Evolutionary conservation across 2,113 vertebrate species (phyloP), one percentile per base, ranked within the genome.

Genomic region (Isurus oxyrinchus): DNA sequence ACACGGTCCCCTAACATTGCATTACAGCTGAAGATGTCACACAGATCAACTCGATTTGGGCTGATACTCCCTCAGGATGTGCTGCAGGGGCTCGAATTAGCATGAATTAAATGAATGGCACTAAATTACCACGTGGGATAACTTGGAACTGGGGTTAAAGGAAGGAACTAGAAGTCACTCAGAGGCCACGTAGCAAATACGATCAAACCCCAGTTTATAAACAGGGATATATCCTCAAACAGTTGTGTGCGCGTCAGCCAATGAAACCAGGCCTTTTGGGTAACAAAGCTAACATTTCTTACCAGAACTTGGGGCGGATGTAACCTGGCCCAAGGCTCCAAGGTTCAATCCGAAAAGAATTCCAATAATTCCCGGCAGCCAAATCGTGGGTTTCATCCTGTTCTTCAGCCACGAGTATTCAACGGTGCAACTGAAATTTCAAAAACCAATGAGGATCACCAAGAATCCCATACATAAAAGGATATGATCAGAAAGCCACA

Each of bases 331-430:
- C 11, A 13, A 31, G 21, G 23, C 66, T 31, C 23, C 94, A 67
- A 69, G 67, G 49, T 44, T 95, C 63, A 95, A 44, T 95, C 61
- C 94, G 53, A 25, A 31, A 67, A 95, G 40, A 95, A 95, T 69
- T 95, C 94, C 94, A 16, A 72, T 72, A 53, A 72, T 69, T 31
- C 94, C 66, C 44, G 61, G 94, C 40, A 95, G 23, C 94, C 94
- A 95, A 53, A 95, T 69, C 44, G 40, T 53, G 4, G 19, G 94
- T 69, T 44, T 25, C 94, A 95, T 95, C n/a, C 11, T 95, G 40
- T 27, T 69, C 25, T 61, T 35, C 90, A 23, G 25, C 90, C 5
- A 49, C 10, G 11, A 94, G 11, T 49, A 49, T 49, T 53, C 66
- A 95, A 95, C 27, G 66, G 21, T 53, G 66, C 6, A 95, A 49